phyloP scores from a whole-genome alignment of 2,797 vertebrate genomes.

The Sebastes vulpes region DNA sequence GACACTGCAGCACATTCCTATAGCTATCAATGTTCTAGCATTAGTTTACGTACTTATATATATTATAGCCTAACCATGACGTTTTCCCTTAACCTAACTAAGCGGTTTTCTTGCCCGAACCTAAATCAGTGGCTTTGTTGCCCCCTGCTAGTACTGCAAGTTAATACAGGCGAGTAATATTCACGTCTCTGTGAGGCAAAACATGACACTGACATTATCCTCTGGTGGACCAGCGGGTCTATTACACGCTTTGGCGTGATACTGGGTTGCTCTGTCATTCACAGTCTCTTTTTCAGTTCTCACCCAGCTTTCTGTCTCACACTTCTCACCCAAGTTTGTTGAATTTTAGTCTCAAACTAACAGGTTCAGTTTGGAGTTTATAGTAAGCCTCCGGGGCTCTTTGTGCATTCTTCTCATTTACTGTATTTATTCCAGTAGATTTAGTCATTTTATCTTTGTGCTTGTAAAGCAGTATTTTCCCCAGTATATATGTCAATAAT shows the following conservation, averaged over 20 bases:
- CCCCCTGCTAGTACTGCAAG: too few species aligned
- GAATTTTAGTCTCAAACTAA: conserved; percentile 13
- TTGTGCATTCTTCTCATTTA: conserved; percentile 14
- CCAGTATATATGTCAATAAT: background rate
- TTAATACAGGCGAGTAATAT: too few species aligned
- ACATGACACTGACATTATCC: too few species aligned
- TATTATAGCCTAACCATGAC: too few species aligned
- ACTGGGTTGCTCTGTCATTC: background rate
- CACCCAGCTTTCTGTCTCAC: background rate
- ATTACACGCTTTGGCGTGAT: too few species aligned
- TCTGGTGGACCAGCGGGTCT: too few species aligned
- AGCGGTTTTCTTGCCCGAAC: too few species aligned
- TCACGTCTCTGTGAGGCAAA: too few species aligned
- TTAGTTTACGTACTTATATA: too few species aligned
- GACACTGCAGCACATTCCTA: background rate
- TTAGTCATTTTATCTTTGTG: background rate
- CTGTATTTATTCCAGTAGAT: background rate
- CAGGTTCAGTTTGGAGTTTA: conserved; percentile 18
- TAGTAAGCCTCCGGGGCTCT: background rate
- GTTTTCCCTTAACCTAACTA: too few species aligned
- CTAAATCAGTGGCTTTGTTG: too few species aligned
- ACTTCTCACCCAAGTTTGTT: conserved; percentile 4
- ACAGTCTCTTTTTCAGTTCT: background rate
- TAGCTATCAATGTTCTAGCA: background rate
- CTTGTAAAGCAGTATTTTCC: background rate